Evolutionary conservation across 2,888 invertebrate species (phyloP).

Genomic region (Cephus sareptanus): DNA sequence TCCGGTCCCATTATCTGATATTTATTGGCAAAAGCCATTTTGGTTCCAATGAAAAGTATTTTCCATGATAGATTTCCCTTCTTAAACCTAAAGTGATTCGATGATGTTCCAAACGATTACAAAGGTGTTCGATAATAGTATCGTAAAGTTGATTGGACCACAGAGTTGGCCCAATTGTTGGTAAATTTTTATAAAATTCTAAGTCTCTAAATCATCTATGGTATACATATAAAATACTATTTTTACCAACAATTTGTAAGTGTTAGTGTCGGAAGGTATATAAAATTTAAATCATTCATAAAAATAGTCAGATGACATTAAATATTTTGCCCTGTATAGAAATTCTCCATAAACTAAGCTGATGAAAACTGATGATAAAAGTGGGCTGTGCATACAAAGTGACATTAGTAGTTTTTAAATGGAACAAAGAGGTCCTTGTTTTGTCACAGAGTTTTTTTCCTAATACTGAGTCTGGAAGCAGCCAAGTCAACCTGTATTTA

Average conservation of each 20-base stretch:
- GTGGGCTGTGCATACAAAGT: neutral
- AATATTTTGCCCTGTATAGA: neutral
- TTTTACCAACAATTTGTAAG: conserved; percentile 39
- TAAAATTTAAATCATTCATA: conserved; percentile 44
- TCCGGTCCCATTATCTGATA: conserved; percentile 56
- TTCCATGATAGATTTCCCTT: conserved; percentile 24
- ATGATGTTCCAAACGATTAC: conserved; percentile 2
- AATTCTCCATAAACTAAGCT: neutral
- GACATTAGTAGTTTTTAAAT: neutral
- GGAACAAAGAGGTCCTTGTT: conserved; percentile 27
- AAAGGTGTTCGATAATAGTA: conserved; percentile 1
- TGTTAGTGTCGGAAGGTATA: conserved; percentile 36
- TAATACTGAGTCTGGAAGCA: conserved; percentile 57
- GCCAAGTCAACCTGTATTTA: conserved; percentile 48
- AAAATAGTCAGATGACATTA: conserved; percentile 33
- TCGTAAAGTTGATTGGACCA: neutral
- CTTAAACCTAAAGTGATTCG: conserved; percentile 10
- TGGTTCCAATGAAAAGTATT: conserved; percentile 36
- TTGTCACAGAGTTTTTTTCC: conserved; percentile 28
- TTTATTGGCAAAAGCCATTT: conserved; percentile 41
- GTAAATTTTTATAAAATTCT: conserved; percentile 47
- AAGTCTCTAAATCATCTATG: conserved; percentile 33
- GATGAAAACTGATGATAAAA: neutral
- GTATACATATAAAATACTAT: conserved; percentile 43
- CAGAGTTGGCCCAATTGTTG: conserved; percentile 6